A percentile compares a stretch with the other conserved stretches of the same genome.
Conservation (phyloP, 1,140 invertebrate genomes). For the Scaptomyza hsui region DNA sequence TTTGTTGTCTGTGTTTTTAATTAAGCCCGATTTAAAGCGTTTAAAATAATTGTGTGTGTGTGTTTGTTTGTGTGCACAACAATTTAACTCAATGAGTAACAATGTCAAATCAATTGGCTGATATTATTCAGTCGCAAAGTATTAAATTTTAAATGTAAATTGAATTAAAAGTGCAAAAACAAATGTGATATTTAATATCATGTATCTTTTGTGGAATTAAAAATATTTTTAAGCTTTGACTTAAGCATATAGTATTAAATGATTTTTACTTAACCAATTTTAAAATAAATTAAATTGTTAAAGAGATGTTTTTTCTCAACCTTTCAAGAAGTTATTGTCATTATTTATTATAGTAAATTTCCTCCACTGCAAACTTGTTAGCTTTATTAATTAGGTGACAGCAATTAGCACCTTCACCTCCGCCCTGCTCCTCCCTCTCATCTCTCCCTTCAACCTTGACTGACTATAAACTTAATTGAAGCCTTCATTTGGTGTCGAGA, state of each 20-base stretch:
- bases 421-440: too few relatives aligned
- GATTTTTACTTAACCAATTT: too few relatives aligned
- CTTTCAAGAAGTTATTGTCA: too few relatives aligned
- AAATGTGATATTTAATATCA: background rate
- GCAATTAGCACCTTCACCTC: constrained; percentile 23
- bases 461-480: constrained; percentile 13
- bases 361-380: background rate
- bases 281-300: too few relatives aligned
- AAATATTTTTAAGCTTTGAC: too few relatives aligned
- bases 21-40: constrained; percentile 52
- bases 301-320: too few relatives aligned
- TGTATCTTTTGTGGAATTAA: background rate
- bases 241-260: too few relatives aligned
- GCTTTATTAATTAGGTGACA: constrained; percentile 10
- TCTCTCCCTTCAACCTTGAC: background rate
- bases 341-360: too few relatives aligned
- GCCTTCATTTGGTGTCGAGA: constrained; percentile 6
- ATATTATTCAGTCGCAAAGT: constrained; percentile 17
- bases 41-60: background rate
- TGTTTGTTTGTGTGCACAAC: constrained; percentile 4
- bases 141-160: constrained; percentile 26
- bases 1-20: constrained; percentile 75
- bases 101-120: constrained; percentile 44
- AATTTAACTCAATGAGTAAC: constrained; percentile 57
- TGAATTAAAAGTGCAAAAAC: constrained; percentile 3